Base-by-base conservation (phyloP, 2,113 vertebrate species). In the Empidonax traillii region DNA sequence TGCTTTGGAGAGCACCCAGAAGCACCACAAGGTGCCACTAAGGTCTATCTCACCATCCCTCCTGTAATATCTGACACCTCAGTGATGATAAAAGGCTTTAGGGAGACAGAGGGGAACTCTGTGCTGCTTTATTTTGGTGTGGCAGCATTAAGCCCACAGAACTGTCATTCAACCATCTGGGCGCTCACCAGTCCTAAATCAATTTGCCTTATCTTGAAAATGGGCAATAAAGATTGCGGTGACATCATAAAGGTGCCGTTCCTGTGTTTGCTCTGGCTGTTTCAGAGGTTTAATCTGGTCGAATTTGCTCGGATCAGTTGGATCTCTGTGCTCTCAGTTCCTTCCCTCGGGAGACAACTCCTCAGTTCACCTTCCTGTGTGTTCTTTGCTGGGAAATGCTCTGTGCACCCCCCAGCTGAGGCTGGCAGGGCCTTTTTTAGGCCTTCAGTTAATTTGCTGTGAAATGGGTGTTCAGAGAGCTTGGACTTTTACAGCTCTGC, bases 201-300 rank as follows among this genome's bases (percentile, higher is more conserved):
- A 76, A 68, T 93, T 85, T 75, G 12, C 35, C 43, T 91, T 91
- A 91, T 93, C 85, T 77, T 69, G 47, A 65, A 89, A 85, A 28
- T 2, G 41, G 39, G 80, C 31, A 28, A 76, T 91, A 86, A 89
- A 91, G 8, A 3, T 47, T 27, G 89, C 24, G 21, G 51, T 77
- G 89, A 43, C 30, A 15, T 68, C 65, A 27, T 89, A 86, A 67
- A 83, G 44, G 10, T 4, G 19, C 28, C 46, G 14, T 63, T 89
- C 10, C 71, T 12, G 12, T 63, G 52, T 82, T 86, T 76, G 9
- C 69, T 82, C 39, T 63, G 8, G 1, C 72, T 61, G 35, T 65
- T 75, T 66, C 3, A 0, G 20, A 79, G 83, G 14, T 62, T 12
- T 79, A 4, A 49, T 83, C 56, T 68, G 56, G 13, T 49, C 31